These are phyloP conservation scores for Deilephila elpenor DNA, from an alignment of 2,888 invertebrate species.

Conservation along the genomic window DNA sequence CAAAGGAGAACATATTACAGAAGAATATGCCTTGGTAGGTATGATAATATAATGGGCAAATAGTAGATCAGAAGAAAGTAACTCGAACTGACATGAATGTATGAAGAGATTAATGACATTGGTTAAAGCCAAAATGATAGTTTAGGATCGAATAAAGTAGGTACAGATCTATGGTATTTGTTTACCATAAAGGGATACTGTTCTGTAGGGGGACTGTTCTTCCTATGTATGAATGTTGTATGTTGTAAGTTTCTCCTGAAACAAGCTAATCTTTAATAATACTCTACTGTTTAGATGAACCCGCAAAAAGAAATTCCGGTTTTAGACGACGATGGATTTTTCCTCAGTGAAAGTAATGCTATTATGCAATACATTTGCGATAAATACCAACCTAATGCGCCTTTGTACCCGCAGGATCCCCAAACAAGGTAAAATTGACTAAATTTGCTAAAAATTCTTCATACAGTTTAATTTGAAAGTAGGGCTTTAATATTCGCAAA, in stretches of 20 bases:
- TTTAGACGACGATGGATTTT: constrained; percentile 91
- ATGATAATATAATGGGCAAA: neutral
- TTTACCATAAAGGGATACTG: too few relatives aligned
- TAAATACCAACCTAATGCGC: constrained; percentile 87
- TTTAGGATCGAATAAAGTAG: too few relatives aligned
- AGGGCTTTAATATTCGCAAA: too few relatives aligned
- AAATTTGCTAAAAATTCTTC: neutral
- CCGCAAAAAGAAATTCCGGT: constrained; percentile 92
- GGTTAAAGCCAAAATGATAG: too few relatives aligned
- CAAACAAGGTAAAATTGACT: constrained; percentile 69
- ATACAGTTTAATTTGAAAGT: too few relatives aligned
- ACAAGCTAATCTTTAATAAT: constrained; percentile 8
- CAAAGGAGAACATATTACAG: constrained; percentile 90
- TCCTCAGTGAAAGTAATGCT: constrained; percentile 89
- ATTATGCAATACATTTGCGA: constrained; percentile 90
- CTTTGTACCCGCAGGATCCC: constrained; percentile 89
- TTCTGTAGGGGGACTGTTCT: too few relatives aligned
- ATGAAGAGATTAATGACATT: too few relatives aligned
- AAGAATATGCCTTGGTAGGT: constrained; percentile 87
- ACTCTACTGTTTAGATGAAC: constrained; percentile 87
- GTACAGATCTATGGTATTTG: too few relatives aligned
- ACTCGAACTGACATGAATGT: too few relatives aligned
- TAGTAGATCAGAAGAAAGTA: too few relatives aligned
- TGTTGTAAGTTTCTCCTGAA: neutral
- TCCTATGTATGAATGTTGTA: neutral